These are phyloP conservation scores for Drosophila mayri DNA, from an alignment of 1,140 invertebrate species.

Conservation along the genomic window DNA sequence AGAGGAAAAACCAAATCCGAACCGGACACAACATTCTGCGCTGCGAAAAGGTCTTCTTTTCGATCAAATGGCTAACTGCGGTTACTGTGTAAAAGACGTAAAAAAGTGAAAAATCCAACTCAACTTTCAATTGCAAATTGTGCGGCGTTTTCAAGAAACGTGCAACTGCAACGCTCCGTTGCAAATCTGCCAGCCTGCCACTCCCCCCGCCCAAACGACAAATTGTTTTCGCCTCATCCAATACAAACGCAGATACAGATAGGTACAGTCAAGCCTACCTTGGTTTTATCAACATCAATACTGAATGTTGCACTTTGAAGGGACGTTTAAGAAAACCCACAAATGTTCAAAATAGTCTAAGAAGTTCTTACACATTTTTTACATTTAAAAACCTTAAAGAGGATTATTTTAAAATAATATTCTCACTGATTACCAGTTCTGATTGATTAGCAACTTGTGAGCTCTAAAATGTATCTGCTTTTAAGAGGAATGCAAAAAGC, in stretches of 20 bases:
- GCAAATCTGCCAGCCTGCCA: slow-evolving; percentile 42
- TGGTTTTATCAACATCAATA: background rate
- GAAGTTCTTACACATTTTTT: too few species aligned
- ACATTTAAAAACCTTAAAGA: too few species aligned
- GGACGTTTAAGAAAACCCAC: too few species aligned
- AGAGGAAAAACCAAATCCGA: slow-evolving; percentile 27
- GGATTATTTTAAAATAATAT: too few species aligned
- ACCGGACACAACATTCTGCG: slow-evolving; percentile 40
- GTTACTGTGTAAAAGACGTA: slow-evolving; percentile 28
- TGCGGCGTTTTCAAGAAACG: slow-evolving; percentile 52
- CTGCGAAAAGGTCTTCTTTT: slow-evolving; percentile 68
- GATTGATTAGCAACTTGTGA: too few species aligned
- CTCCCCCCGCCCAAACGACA: slow-evolving; percentile 55
- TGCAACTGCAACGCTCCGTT: slow-evolving; percentile 43
- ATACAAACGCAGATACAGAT: slow-evolving; percentile 25
- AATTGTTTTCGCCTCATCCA: slow-evolving; percentile 68
- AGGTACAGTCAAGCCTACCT: slow-evolving; percentile 26
- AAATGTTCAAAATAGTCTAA: too few species aligned
- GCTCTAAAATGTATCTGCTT: too few species aligned
- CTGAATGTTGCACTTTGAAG: too few species aligned
- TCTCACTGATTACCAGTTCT: too few species aligned
- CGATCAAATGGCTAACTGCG: slow-evolving; percentile 56
- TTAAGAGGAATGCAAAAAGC: too few species aligned
- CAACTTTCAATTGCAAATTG: slow-evolving; percentile 74
- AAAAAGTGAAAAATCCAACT: slow-evolving; percentile 35